Base-by-base conservation (phyloP, 2,113 vertebrate species). In the Catagonus wagneri region DNA sequence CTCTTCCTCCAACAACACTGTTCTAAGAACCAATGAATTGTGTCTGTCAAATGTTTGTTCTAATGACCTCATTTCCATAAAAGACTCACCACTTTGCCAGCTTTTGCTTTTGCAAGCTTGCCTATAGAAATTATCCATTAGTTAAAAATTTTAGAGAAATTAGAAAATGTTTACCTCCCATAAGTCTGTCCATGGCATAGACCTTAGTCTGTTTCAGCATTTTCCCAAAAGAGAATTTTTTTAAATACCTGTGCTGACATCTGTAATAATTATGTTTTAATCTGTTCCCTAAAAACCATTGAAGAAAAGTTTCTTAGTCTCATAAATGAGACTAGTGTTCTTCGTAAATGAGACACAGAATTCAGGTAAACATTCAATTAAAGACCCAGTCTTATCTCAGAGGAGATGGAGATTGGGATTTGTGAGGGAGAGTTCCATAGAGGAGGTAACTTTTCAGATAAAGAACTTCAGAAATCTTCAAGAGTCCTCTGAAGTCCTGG, bases 41-140 rank as follows among this genome's bases (percentile, higher is more conserved):
- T 74, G 39, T 94, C 79, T 78, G 87, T 97, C 86, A 96, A 95
- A 83, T 76, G 94, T 96, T 91, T 89, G 87, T 85, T 72, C 68
- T 96, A 94, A 97, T 86, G 72, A 91, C 65, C 85, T 96, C 89
- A 89, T 94, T 96, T 96, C 89, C 83, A 92, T 96, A 90, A 94
- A 95, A 94, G 78, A 86, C 65, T 89, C 36, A 60, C 68, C 27
- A 71, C 58, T 83, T 74, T 76, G 83, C 89, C 94, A 96, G 68
- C 65, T 92, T 97, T 83, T 68, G 60, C 72, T 96, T 95, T 54
- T 90, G 75, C 5, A 69, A 76, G 58, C 63, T 93, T 93, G 58
- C 83, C 68, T 72, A 32, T 61, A 96, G 94, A 96, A 94, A 95
- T 95, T 89, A 90, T 89, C 78, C 63, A 87, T 96, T 91, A 75